A percentile compares a stretch with the other conserved stretches of the same genome.
phyloP scores from a whole-genome alignment of 1,140 invertebrate species.

The Atopsyche davidsoni region DNA sequence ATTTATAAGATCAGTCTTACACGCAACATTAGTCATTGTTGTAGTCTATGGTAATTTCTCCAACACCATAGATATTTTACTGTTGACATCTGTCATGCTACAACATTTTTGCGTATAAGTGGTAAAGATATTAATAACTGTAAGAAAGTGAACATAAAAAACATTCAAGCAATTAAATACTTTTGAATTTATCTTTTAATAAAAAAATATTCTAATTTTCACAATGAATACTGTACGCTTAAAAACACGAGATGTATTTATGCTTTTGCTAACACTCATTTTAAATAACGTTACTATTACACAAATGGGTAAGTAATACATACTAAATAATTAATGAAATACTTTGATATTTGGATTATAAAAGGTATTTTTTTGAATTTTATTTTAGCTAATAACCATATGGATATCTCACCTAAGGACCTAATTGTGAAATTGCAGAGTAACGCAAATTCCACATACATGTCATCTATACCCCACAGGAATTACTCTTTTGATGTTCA shows the following conservation, averaged over 20 bases:
- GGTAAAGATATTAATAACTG: neutral
- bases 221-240: constrained; percentile 21
- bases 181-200: neutral
- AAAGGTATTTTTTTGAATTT: neutral
- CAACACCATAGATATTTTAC: too few relatives aligned
- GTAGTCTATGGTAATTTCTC: too few relatives aligned
- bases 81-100: constrained; percentile 11
- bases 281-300: constrained; percentile 22
- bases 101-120: neutral
- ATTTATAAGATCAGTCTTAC: too few relatives aligned
- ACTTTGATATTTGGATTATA: too few relatives aligned
- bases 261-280: constrained; percentile 19
- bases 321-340: constrained; percentile 1
- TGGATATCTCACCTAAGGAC: constrained; percentile 27
- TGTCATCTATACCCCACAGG: constrained; percentile 9
- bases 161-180: neutral
- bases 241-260: constrained; percentile 19
- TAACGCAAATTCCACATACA: constrained; percentile 20
- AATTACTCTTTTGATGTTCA: constrained; percentile 17
- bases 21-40: too few relatives aligned
- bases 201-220: neutral
- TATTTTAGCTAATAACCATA: constrained; percentile 25
- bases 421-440: constrained; percentile 18
- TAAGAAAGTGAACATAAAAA: neutral
- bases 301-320: constrained; percentile 20